Conservation (phyloP, 2,888 invertebrate species). For the Barypeithes pellucidus region DNA sequence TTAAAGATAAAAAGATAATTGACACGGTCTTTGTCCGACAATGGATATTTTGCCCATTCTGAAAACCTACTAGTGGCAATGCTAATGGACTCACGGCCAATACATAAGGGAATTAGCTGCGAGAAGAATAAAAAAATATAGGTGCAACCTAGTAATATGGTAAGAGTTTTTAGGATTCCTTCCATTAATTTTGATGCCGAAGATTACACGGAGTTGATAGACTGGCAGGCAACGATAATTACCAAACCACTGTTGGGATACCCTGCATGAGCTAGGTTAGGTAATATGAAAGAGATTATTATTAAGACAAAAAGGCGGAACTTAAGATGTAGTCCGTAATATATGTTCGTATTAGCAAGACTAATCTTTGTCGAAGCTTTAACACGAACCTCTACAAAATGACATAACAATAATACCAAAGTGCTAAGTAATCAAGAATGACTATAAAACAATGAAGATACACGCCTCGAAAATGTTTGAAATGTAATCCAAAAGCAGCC, state of each 20-base stretch:
- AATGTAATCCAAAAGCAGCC: slow-evolving; percentile 37
- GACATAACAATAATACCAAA: too few species aligned
- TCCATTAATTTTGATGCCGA: not conserved
- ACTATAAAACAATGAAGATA: not conserved
- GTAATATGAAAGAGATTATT: too few species aligned
- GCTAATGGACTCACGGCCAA: not conserved
- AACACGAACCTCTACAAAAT: too few species aligned
- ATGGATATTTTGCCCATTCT: not conserved
- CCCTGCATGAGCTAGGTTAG: too few species aligned
- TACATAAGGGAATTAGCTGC: not conserved
- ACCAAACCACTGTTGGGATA: not conserved
- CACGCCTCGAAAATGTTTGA: slow-evolving; percentile 27
- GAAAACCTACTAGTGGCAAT: not conserved
- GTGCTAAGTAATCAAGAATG: too few species aligned
- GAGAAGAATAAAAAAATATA: not conserved
- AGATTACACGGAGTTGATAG: not conserved
- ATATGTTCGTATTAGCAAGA: too few species aligned
- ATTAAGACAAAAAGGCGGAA: too few species aligned
- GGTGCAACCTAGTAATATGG: not conserved
- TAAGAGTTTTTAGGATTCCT: not conserved
- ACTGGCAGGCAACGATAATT: not conserved
- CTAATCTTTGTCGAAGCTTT: too few species aligned
- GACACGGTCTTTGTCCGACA: not conserved
- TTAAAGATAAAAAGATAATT: not conserved
- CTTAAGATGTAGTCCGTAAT: too few species aligned